Conservation (phyloP, 2,797 vertebrate species). For the Cottoperca gobio region DNA sequence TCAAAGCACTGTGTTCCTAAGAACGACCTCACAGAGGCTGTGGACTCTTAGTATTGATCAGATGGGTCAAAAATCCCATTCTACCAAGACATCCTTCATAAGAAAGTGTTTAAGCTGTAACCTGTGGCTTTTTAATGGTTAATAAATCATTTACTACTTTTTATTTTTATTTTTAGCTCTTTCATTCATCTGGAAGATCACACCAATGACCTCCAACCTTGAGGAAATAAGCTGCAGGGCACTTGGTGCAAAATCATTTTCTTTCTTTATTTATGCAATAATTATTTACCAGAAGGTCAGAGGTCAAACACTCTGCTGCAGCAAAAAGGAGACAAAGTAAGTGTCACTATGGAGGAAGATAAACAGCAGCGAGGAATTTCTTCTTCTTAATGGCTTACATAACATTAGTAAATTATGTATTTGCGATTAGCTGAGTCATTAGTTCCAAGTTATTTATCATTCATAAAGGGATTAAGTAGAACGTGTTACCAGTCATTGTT, state of each 20-base stretch:
- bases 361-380: neutral
- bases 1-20: neutral
- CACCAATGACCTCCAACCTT: neutral
- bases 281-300: neutral
- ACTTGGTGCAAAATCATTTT: neutral
- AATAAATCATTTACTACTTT: too few species aligned
- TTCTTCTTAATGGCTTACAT: neutral
- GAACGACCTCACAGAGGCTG: neutral
- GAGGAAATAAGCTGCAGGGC: neutral
- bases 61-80: neutral
- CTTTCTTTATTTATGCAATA: neutral
- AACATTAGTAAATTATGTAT: neutral
- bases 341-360: neutral
- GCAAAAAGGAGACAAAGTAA: neutral
- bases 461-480: neutral
- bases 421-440: neutral
- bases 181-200: neutral
- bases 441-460: neutral
- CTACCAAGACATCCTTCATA: neutral
- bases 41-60: too few species aligned
- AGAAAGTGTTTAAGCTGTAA: neutral
- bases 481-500: neutral
- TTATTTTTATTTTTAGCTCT: neutral
- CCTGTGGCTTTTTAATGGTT: too few species aligned
- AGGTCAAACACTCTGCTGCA: neutral